Percentiles rank a stretch among this genome's conserved stretches.
These are phyloP conservation scores for Betta splendens DNA, from an alignment of 2,797 vertebrate species.

Conservation along the genomic window DNA sequence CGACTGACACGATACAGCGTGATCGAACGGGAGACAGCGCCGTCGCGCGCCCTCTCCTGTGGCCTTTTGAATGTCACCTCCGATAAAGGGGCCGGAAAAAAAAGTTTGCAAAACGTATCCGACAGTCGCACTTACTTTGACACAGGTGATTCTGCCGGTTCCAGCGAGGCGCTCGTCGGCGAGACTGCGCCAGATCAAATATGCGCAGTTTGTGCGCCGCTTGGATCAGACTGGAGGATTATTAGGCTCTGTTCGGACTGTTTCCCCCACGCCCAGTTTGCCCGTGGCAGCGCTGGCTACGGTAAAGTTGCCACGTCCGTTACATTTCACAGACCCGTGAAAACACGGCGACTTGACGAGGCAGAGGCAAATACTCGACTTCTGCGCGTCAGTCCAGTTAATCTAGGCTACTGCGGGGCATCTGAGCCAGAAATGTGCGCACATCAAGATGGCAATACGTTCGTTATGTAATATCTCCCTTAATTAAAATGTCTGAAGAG, in stretches of 20 bases:
- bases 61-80: constrained; percentile 47
- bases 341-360: constrained; percentile 24
- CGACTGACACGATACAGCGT: neutral
- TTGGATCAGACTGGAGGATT: constrained; percentile 33
- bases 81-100: constrained; percentile 24
- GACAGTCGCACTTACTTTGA: constrained; percentile 66
- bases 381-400: constrained; percentile 40
- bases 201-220: constrained; percentile 42
- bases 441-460: constrained; percentile 56
- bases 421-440: constrained; percentile 49
- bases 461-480: constrained; percentile 67
- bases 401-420: constrained; percentile 18
- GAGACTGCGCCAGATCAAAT: constrained; percentile 20
- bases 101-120: constrained; percentile 66
- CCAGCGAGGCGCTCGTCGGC: constrained; percentile 25
- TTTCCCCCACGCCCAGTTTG: constrained; percentile 72
- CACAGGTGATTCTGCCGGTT: constrained; percentile 44
- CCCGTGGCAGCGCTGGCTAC: constrained; percentile 60
- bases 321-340: constrained; percentile 47
- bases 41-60: constrained; percentile 19
- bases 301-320: constrained; percentile 80
- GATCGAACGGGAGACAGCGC: neutral
- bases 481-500: constrained; percentile 48
- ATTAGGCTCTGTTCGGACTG: constrained; percentile 42
- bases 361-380: constrained; percentile 10